Conservation (phyloP, 2,888 invertebrate genomes). For the Volucella inflata region DNA sequence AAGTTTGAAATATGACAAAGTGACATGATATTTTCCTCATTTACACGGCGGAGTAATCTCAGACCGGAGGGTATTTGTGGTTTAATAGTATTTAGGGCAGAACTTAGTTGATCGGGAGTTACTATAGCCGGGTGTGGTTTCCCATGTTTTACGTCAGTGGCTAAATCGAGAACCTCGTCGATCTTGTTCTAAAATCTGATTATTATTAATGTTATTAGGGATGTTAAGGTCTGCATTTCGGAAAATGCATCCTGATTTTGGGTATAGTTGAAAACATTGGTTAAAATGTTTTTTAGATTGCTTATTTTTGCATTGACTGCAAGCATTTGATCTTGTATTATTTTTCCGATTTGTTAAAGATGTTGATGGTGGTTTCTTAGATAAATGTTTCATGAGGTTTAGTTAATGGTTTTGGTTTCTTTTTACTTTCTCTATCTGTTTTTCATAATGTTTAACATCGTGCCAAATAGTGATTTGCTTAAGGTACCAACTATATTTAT, state of each 20-base stretch:
- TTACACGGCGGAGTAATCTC: no score
- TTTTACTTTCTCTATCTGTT: conserved; percentile 11
- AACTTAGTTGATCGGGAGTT: no score
- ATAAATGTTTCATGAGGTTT: neutral
- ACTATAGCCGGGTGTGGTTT: no score
- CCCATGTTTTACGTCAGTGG: neutral
- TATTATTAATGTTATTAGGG: neutral
- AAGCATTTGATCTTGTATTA: neutral
- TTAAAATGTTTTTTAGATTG: neutral
- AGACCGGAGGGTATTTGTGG: no score
- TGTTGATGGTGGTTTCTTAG: conserved; percentile 5
- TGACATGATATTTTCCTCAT: no score
- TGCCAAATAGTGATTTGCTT: no score
- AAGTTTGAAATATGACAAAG: no score
- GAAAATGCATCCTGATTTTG: neutral
- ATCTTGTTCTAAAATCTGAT: neutral
- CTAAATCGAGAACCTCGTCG: neutral
- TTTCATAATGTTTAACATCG: conserved; percentile 6
- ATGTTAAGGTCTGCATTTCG: neutral
- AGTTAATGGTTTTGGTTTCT: conserved; percentile 13
- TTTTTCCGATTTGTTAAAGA: conserved; percentile 22
- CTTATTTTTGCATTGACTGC: neutral
- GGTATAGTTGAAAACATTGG: neutral
- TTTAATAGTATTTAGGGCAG: no score
- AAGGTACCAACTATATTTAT: conserved; percentile 13